Percentiles rank a stretch among this genome's conserved stretches.
phyloP scores from a whole-genome alignment of 2,888 invertebrate genomes.

The Carterocephalus palaemon region DNA sequence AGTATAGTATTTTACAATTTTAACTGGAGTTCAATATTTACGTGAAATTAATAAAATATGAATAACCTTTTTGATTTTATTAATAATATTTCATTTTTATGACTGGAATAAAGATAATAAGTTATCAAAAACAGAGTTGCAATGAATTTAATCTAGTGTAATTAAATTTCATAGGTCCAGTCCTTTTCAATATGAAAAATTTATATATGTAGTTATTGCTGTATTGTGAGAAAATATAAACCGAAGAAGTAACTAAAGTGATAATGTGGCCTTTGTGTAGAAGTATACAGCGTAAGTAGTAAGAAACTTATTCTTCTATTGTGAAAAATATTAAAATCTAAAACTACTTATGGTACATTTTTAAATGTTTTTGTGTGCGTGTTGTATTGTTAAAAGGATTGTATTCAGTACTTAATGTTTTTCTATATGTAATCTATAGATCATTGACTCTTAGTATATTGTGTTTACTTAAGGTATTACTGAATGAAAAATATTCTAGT shows the following conservation, averaged over 20 bases:
- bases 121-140: no score
- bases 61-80: no score
- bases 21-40: no score
- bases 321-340: no score
- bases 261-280: conserved; percentile 68
- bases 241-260: conserved; percentile 42
- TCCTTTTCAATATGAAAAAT: conserved; percentile 2
- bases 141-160: no score
- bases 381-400: conserved; percentile 1
- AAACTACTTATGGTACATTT: conserved; percentile 15
- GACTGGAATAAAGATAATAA: no score
- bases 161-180: no score
- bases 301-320: conserved; percentile 53
- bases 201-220: conserved; percentile 3
- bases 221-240: conserved; percentile 20
- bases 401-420: conserved; percentile 12
- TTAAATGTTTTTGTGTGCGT: conserved; percentile 14
- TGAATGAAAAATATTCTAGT: conserved; percentile 32
- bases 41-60: no score
- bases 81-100: no score
- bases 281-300: conserved; percentile 25
- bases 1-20: no score
- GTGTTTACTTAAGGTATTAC: conserved; percentile 8
- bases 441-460: conserved; percentile 7
- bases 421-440: no score